Base-by-base conservation (phyloP, 2,113 vertebrate genomes). In the Ammospiza nelsoni region DNA sequence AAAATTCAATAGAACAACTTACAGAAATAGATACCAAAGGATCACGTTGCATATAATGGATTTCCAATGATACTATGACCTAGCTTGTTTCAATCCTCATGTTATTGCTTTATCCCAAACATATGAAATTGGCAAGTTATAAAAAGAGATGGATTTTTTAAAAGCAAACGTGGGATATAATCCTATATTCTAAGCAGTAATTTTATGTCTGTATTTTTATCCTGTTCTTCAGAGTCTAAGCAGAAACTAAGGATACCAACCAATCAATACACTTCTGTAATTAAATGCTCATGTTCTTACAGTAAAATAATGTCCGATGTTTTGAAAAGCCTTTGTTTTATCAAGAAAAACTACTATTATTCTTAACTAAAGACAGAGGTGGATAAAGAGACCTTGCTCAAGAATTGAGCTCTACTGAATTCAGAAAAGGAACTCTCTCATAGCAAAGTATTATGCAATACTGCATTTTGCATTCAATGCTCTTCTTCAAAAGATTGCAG, bases 1-100 rank as follows among this genome's bases (percentile, higher is more conserved):
- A 92, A 82, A 96, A 89, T 79, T 87, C 82, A 94, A 90, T 82
- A 71, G 39, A 97, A 95, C 92, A 93, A 84, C 71, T 96, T 96
- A 96, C 41, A 95, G 86, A 95, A 96, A 91, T 49, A 83, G 55
- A 73, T 55, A 77, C 71, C 66, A 43, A 96, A 96, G 80, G 69
- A 92, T 48, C 89, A 62, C n/a, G 52, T 66, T 69, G 69, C 12
- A 2, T 84, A 61, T 79, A 94, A 96, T n/a, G 41, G 79, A 94
- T 92, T 96, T 96, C 87, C 86, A 96, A 72, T 11, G 13, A 51
- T n/a, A 43, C 28, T 90, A 31, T 79, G 89, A 91, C 29, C 35
- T 52, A 78, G 49, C 74, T 81, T 75, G 43, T 76, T 92, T 52
- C n/a, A 48, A 21, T 54, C 20, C 39, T 89, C 20, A 3, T 67